Evolutionary conservation across 2,113 vertebrate genomes (phyloP).

Genomic region (Perca schrenkii): DNA sequence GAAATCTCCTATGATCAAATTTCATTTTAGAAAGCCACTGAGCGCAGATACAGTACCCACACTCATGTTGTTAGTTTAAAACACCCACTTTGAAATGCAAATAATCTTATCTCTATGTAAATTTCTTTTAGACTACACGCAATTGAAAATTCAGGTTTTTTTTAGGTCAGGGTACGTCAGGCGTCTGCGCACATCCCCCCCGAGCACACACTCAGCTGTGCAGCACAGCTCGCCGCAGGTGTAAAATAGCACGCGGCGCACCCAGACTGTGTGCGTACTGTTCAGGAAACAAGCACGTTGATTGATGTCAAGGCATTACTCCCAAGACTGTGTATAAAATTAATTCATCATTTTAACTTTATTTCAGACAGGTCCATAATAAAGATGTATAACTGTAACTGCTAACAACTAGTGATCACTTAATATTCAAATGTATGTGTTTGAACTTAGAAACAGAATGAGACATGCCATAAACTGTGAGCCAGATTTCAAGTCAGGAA

Average conservation of each 20-base stretch:
- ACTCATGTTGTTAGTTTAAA: slow-evolving; percentile 3
- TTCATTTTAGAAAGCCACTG: background rate
- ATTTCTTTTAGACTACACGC: background rate
- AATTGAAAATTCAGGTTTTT: slow-evolving; percentile 6
- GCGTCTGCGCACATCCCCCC: background rate
- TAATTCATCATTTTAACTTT: no score
- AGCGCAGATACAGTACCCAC: background rate
- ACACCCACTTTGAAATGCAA: slow-evolving; percentile 22
- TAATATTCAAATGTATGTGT: background rate
- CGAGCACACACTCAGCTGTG: slow-evolving; percentile 19
- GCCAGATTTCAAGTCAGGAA: background rate
- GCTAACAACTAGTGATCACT: background rate
- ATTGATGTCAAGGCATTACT: slow-evolving; percentile 1
- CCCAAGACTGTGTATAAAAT: background rate
- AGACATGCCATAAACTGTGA: background rate
- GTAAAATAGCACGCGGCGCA: background rate
- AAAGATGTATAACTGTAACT: background rate
- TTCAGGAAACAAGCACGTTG: slow-evolving; percentile 10
- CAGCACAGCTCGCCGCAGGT: background rate
- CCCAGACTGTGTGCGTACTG: background rate
- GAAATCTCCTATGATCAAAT: background rate
- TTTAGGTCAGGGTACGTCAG: slow-evolving; percentile 24
- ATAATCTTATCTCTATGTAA: slow-evolving; percentile 11
- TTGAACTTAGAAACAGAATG: background rate
- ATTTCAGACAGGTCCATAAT: no score